A percentile compares a stretch with the other conserved stretches of the same genome.
These are phyloP conservation scores for Drosophila mayri DNA, from an alignment of 1,140 invertebrate species.

Conservation along the genomic window DNA sequence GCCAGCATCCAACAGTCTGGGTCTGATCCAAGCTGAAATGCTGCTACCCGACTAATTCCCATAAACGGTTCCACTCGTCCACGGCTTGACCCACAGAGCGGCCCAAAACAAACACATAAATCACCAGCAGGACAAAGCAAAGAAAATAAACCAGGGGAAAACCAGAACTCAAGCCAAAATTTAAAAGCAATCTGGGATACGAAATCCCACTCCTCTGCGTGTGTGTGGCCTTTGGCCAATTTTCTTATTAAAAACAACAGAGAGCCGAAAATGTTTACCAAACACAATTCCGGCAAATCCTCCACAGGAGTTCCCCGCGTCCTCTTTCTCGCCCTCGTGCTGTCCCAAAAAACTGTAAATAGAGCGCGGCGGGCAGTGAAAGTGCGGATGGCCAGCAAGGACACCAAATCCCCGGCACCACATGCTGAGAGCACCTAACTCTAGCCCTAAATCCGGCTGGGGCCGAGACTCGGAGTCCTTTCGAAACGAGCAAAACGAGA, in stretches of 20 bases:
- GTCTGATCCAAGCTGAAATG: slow-evolving; percentile 53
- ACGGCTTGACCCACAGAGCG: slow-evolving; percentile 74
- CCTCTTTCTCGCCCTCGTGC: neutral
- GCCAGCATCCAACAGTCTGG: slow-evolving; percentile 55
- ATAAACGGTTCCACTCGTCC: slow-evolving; percentile 66
- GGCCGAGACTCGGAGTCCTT: slow-evolving; percentile 44
- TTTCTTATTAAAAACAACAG: slow-evolving; percentile 83
- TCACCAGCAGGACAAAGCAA: slow-evolving; percentile 61
- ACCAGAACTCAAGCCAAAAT: slow-evolving; percentile 64
- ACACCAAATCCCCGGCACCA: slow-evolving; percentile 69
- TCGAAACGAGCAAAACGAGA: slow-evolving; percentile 37
- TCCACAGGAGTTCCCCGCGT: slow-evolving; percentile 10
- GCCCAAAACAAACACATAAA: slow-evolving; percentile 80
- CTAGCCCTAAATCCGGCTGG: slow-evolving; percentile 33
- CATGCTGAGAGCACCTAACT: slow-evolving; percentile 64
- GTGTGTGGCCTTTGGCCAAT: slow-evolving; percentile 78
- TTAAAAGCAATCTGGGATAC: slow-evolving; percentile 75
- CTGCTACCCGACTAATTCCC: slow-evolving; percentile 68
- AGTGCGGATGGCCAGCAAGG: slow-evolving; percentile 70
- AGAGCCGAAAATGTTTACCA: slow-evolving; percentile 82
- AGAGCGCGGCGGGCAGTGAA: slow-evolving; percentile 74
- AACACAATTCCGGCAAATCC: slow-evolving; percentile 80
- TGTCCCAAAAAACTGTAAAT: slow-evolving; percentile 73
- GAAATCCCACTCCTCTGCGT: slow-evolving; percentile 27
- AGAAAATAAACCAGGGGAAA: slow-evolving; percentile 45